These are phyloP conservation scores for Branchipolynoe longqiensis DNA, from an alignment of 2,888 invertebrate genomes.

Conservation along the genomic window DNA sequence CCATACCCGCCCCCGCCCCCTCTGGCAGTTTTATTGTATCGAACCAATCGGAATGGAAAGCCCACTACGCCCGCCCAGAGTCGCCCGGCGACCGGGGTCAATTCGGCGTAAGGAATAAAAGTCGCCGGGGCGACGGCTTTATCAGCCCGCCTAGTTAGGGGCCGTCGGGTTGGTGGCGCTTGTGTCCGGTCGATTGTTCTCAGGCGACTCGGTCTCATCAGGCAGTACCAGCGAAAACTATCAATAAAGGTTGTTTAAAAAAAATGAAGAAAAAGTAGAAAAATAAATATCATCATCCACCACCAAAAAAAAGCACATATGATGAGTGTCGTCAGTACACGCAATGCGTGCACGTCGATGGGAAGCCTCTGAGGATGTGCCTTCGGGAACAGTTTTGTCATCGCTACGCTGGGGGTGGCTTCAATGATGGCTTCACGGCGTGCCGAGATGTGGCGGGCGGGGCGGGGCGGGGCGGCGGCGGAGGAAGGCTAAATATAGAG, in stretches of 20 bases:
- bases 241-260: too few relatives aligned
- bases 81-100: background rate
- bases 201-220: background rate
- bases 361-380: too few relatives aligned
- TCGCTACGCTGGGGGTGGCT: too few relatives aligned
- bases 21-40: background rate
- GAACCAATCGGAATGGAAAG: background rate
- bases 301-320: too few relatives aligned
- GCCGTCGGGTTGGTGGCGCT: background rate
- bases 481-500: background rate
- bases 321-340: too few relatives aligned
- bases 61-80: background rate
- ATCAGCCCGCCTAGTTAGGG: conserved; percentile 11
- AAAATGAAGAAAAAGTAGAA: too few relatives aligned
- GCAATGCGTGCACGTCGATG: too few relatives aligned
- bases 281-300: too few relatives aligned
- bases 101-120: conserved; percentile 31
- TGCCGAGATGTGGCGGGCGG: background rate
- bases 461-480: background rate
- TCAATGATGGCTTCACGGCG: background rate
- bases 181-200: background rate
- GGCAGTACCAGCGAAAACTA: background rate
- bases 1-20: background rate
- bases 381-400: too few relatives aligned
- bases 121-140: background rate